phyloP scores from a whole-genome alignment of 2,797 vertebrate species.

The Coendou prehensilis region DNA sequence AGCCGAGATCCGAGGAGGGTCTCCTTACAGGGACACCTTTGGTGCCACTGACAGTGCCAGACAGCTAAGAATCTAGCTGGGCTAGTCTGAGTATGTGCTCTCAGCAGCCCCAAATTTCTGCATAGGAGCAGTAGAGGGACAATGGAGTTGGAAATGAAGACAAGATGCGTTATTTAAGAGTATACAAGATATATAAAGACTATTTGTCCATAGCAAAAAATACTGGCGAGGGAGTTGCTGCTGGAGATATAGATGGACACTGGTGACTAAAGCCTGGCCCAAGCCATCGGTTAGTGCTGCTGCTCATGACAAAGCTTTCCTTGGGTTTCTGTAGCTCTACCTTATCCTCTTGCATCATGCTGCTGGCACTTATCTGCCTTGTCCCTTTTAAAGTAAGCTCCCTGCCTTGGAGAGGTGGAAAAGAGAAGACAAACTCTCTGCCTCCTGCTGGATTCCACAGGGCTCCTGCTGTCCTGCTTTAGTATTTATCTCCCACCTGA shows the following conservation, averaged over 20 bases:
- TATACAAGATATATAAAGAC: neutral
- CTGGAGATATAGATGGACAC: neutral
- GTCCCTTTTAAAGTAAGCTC: neutral
- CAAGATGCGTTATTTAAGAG: neutral
- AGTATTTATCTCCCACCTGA: neutral
- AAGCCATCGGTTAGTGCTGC: neutral
- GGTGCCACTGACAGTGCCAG: neutral
- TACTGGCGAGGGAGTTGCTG: neutral
- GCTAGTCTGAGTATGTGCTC: neutral
- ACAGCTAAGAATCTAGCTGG: neutral
- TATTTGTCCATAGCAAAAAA: neutral
- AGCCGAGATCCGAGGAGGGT: neutral
- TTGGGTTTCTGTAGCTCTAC: neutral
- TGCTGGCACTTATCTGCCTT: neutral
- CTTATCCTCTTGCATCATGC: neutral
- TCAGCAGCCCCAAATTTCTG: neutral
- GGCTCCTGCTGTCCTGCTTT: neutral
- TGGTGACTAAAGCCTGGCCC: neutral
- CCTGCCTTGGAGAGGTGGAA: neutral
- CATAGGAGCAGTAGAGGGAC: neutral
- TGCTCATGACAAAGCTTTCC: neutral
- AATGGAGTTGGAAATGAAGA: neutral
- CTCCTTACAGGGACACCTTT: neutral
- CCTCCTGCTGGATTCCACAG: neutral
- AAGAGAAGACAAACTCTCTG: neutral